These are phyloP conservation scores for Acomys russatus DNA, from an alignment of 2,797 vertebrate genomes.

Conservation along the genomic window DNA sequence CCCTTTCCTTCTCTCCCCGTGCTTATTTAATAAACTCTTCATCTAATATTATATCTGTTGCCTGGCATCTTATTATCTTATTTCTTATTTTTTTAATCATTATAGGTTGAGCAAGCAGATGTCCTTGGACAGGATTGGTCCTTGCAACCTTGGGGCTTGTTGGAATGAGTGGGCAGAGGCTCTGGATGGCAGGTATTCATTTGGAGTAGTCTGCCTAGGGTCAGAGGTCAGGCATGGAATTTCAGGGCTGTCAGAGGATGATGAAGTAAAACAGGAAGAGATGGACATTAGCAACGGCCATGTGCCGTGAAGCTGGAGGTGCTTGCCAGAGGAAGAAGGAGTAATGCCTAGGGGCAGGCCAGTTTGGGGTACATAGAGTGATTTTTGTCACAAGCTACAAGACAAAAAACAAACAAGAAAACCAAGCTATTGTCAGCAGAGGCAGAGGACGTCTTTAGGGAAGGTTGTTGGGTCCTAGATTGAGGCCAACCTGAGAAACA, in stretches of 20 bases:
- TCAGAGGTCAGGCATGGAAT: background rate
- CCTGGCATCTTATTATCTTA: too few relatives aligned
- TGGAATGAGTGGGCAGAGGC: background rate
- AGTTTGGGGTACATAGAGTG: background rate
- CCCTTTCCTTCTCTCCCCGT: too few relatives aligned
- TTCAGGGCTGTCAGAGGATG: background rate
- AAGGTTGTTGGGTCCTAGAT: background rate
- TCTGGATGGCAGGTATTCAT: background rate
- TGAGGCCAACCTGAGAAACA: background rate
- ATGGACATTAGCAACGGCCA: background rate
- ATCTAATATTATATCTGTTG: too few relatives aligned
- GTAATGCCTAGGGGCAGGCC: background rate
- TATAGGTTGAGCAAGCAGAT: background rate
- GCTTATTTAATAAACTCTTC: too few relatives aligned
- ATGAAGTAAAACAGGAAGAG: background rate
- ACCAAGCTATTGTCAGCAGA: background rate
- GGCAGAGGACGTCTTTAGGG: background rate
- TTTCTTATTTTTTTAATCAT: too few relatives aligned
- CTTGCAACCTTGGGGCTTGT: background rate
- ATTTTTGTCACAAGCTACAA: background rate
- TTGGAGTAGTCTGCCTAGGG: background rate
- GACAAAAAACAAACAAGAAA: background rate
- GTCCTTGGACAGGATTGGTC: background rate
- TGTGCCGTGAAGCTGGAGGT: background rate
- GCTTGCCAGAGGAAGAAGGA: background rate